These are phyloP conservation scores for Oscheius onirici DNA, from an alignment of 2,888 invertebrate genomes.

Conservation along the genomic window DNA sequence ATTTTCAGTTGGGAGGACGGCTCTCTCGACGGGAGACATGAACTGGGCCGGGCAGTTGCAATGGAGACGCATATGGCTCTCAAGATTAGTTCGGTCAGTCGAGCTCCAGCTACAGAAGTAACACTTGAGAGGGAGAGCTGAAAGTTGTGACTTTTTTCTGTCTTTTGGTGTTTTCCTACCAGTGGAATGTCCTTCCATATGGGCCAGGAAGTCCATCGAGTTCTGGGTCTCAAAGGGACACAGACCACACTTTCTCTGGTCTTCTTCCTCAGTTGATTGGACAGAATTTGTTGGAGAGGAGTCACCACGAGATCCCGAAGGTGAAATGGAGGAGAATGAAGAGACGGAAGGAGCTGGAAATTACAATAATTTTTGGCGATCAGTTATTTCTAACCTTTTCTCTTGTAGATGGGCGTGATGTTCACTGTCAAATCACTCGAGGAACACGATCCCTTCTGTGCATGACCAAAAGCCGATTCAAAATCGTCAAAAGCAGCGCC, in stretches of 20 bases:
- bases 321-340: conserved; percentile 24
- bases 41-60: conserved; percentile 22
- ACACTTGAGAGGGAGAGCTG: conserved; percentile 16
- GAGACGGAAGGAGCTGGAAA: conserved; percentile 24
- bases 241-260: conserved; percentile 15
- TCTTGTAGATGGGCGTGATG: conserved; percentile 48
- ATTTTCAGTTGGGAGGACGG: not conserved
- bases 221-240: conserved; percentile 20
- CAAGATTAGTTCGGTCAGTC: conserved; percentile 6
- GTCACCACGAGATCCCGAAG: conserved; percentile 30
- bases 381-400: conserved; percentile 33
- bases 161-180: not conserved
- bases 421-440: conserved; percentile 47
- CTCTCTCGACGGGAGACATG: conserved; percentile 29
- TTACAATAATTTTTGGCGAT: not conserved
- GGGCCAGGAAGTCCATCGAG: not conserved
- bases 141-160: not conserved
- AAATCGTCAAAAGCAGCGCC: conserved; percentile 54
- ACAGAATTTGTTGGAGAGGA: conserved; percentile 25
- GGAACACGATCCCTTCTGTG: conserved; percentile 29
- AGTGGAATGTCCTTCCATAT: conserved; percentile 18
- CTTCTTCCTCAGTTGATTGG: conserved; percentile 20
- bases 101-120: conserved; percentile 30
- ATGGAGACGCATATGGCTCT: conserved; percentile 28
- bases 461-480: conserved; percentile 54